These are phyloP conservation scores for Setipinna tenuifilis DNA, from an alignment of 2,797 vertebrate species.

Conservation along the genomic window DNA sequence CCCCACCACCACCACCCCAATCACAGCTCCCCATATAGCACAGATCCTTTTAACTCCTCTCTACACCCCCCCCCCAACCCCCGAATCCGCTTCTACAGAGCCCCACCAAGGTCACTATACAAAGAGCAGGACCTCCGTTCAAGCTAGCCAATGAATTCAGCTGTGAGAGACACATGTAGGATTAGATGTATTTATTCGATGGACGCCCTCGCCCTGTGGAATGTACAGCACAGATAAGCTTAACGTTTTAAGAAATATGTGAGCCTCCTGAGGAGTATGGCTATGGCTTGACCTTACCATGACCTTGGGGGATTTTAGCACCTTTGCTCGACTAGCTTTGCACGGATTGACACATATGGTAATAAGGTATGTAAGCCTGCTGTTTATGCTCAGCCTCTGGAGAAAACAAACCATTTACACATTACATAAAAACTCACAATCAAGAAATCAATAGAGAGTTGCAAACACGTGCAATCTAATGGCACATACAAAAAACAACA, in stretches of 20 bases:
- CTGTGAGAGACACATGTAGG: neutral
- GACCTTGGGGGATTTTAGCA: neutral
- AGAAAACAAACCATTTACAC: neutral
- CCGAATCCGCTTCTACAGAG: neutral
- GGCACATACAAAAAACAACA: neutral
- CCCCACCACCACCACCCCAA: neutral
- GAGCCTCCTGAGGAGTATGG: neutral
- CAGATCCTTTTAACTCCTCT: too few relatives aligned
- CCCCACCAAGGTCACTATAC: neutral
- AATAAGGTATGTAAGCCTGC: neutral
- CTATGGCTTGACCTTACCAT: neutral
- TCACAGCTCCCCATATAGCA: too few relatives aligned
- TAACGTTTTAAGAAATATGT: neutral
- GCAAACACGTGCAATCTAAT: conserved; percentile 14
- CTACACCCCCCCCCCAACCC: neutral
- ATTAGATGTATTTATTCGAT: neutral
- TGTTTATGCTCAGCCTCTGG: neutral
- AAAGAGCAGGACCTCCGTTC: neutral
- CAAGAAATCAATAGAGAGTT: neutral
- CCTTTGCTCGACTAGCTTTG: neutral
- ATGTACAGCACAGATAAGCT: neutral
- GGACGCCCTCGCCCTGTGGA: too few relatives aligned
- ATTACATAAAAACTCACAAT: neutral
- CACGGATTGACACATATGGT: neutral
- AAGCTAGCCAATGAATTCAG: too few relatives aligned